Conservation (phyloP, 1,140 invertebrate species). For the Anastrepha ludens region DNA sequence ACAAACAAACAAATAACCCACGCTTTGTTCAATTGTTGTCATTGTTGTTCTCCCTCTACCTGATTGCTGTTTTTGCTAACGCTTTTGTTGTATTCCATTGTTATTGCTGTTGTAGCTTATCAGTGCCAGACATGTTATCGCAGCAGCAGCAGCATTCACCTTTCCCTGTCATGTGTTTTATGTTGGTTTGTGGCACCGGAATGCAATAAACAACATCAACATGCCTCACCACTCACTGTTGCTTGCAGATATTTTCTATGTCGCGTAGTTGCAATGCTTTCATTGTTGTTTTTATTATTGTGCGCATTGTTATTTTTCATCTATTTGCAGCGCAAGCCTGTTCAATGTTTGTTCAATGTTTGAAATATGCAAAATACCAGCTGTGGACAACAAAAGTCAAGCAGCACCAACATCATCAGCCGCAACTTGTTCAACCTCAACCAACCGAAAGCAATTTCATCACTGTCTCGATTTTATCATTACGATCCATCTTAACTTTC, state of each 20-base stretch:
- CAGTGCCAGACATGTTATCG: slow-evolving; percentile 50
- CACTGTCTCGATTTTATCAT: slow-evolving; percentile 33
- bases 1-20: neutral
- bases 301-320: slow-evolving; percentile 35
- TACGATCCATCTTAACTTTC: neutral
- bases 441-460: slow-evolving; percentile 47
- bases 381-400: neutral
- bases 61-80: slow-evolving; percentile 33
- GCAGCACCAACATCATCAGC: neutral
- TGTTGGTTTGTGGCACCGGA: neutral
- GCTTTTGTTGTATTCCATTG: neutral
- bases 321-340: neutral
- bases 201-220: slow-evolving; percentile 51
- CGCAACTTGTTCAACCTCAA: slow-evolving; percentile 1
- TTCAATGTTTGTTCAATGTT: neutral
- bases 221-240: neutral
- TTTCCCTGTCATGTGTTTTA: neutral
- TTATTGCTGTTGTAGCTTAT: slow-evolving; percentile 44
- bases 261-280: slow-evolving; percentile 31
- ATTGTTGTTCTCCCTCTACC: neutral
- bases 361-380: slow-evolving; percentile 41
- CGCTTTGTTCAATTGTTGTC: slow-evolving; percentile 3
- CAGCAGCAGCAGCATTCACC: slow-evolving; percentile 6
- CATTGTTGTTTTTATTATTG: slow-evolving; percentile 27
- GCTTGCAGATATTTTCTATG: slow-evolving; percentile 10